phyloP scores from a whole-genome alignment of 2,113 vertebrate genomes.

The Dasyornis broadbenti region DNA sequence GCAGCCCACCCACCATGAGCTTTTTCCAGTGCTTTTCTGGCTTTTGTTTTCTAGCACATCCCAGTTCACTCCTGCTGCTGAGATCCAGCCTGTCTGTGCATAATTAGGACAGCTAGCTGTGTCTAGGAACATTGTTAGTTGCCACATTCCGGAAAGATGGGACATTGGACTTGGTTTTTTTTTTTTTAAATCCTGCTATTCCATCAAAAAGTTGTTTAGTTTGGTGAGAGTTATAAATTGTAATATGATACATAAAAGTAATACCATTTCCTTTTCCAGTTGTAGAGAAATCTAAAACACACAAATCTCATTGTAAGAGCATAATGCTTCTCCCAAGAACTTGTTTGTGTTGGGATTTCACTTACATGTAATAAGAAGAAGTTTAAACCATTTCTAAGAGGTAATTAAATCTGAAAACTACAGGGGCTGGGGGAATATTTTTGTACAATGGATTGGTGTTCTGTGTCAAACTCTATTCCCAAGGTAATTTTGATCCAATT shows the following conservation, averaged over 20 bases:
- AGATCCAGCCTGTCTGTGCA: not conserved
- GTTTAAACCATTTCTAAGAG: not conserved
- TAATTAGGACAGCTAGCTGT: not conserved
- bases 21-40: not conserved
- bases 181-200: not conserved
- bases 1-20: not conserved
- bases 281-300: not conserved
- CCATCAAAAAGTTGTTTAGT: not conserved
- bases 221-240: not conserved
- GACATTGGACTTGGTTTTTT: accelerated
- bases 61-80: not conserved
- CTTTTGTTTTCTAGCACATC: not conserved
- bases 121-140: not conserved
- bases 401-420: not conserved
- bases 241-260: not conserved
- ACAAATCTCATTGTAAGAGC: not conserved
- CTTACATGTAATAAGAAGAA: not conserved
- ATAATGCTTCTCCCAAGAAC: not conserved
- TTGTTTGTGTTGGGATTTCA: not conserved
- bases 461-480: not conserved
- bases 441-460: not conserved
- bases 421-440: not conserved
- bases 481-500: not conserved
- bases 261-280: not conserved
- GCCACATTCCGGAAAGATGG: not conserved